Conservation (phyloP, 2,113 vertebrate species). For the Empidonax traillii region DNA sequence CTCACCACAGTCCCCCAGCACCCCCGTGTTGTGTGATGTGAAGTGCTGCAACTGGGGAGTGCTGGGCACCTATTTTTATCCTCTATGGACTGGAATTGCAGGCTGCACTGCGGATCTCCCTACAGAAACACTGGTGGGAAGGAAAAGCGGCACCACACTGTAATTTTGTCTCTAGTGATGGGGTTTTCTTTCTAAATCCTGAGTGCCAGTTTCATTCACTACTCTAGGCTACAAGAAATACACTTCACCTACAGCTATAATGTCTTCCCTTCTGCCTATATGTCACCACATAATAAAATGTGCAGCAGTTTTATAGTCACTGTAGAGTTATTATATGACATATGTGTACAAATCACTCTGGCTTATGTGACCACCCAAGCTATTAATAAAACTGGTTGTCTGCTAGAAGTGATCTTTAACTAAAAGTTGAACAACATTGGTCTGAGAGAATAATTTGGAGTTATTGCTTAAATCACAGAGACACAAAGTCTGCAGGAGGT, state of each 20-base stretch:
- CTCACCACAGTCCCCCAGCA: neutral
- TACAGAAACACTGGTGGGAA: conserved; percentile 34
- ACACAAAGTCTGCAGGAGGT: neutral
- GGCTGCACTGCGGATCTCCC: conserved; percentile 32
- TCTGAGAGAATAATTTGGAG: conserved; percentile 4
- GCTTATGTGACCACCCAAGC: neutral
- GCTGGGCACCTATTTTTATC: conserved; percentile 9
- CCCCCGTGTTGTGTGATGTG: accelerated
- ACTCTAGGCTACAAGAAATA: neutral
- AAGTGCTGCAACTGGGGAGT: neutral
- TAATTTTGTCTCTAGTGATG: conserved; percentile 37
- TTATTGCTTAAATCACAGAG: conserved; percentile 11
- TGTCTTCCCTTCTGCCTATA: neutral
- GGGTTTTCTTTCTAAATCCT: conserved; percentile 58
- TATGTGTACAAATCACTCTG: neutral
- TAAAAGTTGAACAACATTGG: conserved; percentile 29
- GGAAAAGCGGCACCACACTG: neutral
- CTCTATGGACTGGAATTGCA: conserved; percentile 39
- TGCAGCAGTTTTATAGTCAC: conserved; percentile 12
- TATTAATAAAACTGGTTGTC: conserved; percentile 11
- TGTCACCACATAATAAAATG: neutral
- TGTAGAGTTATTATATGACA: conserved; percentile 14
- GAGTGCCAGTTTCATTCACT: conserved; percentile 34
- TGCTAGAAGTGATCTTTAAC: conserved; percentile 36
- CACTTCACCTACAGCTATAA: neutral